phyloP scores from a whole-genome alignment of 2,888 invertebrate species.

The Drosophila testacea region DNA sequence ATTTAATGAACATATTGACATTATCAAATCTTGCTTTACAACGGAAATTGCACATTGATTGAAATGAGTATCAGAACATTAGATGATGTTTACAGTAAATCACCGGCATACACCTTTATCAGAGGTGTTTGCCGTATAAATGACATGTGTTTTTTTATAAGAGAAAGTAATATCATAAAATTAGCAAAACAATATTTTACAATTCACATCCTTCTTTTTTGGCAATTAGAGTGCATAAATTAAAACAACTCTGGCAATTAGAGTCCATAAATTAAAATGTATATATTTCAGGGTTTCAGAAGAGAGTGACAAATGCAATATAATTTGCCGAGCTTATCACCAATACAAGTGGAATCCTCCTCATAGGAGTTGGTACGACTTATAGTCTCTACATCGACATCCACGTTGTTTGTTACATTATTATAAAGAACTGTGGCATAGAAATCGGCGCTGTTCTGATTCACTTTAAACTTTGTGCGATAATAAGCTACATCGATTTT shows the following conservation, averaged over 20 bases:
- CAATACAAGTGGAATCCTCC: constrained; percentile 85
- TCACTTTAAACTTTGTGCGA: constrained; percentile 87
- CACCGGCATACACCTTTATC: no score
- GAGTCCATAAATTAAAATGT: neutral
- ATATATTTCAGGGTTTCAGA: neutral
- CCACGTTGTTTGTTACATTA: constrained; percentile 79
- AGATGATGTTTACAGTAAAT: no score
- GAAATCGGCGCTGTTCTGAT: constrained; percentile 88
- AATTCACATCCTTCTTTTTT: no score
- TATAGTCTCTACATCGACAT: constrained; percentile 86
- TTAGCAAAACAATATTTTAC: no score
- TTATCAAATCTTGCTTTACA: no score
- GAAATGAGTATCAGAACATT: no score
- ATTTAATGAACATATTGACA: no score
- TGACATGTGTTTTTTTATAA: no score
- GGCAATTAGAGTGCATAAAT: neutral
- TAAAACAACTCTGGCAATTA: neutral
- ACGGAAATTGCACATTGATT: no score
- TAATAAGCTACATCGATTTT: constrained; percentile 38
- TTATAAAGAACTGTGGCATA: constrained; percentile 87
- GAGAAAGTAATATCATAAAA: no score
- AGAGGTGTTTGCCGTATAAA: no score
- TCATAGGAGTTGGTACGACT: constrained; percentile 87
- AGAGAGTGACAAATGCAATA: constrained; percentile 61
- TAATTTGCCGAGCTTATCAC: constrained; percentile 60